Evolutionary conservation across 1,140 invertebrate genomes (phyloP).

Genomic region (Paraescarpia echinospica): DNA sequence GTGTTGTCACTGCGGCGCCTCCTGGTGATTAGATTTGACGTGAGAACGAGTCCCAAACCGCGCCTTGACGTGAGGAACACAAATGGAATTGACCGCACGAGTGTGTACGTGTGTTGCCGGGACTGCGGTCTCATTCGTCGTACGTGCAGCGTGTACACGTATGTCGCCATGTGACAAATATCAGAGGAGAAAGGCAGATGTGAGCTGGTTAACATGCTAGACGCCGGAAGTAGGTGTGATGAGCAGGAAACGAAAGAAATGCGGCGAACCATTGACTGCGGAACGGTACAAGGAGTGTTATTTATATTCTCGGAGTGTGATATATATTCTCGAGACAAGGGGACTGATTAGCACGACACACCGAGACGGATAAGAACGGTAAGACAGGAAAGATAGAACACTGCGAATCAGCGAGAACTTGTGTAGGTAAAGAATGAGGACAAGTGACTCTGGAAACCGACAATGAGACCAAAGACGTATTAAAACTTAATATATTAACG

Average conservation of each 20-base stretch:
- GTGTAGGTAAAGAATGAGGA: background rate
- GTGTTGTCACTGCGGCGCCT: background rate
- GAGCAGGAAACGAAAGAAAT: background rate
- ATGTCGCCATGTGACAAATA: background rate
- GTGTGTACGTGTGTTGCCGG: background rate
- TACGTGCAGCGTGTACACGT: background rate
- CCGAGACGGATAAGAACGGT: too few species aligned
- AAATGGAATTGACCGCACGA: background rate
- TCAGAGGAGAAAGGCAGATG: background rate
- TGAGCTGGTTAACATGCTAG: background rate
- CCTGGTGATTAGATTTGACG: background rate
- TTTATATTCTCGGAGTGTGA: background rate
- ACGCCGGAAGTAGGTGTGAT: background rate
- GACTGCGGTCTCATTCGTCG: background rate
- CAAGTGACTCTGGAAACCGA: background rate
- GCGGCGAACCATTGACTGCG: background rate
- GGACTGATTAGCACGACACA: too few species aligned
- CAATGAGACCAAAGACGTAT: background rate
- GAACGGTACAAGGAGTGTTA: background rate
- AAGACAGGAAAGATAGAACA: too few species aligned
- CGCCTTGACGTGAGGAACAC: background rate
- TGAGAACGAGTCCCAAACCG: background rate
- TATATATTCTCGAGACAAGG: too few species aligned
- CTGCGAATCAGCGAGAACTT: background rate
- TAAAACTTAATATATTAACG: too few species aligned